Evolutionary conservation across 2,888 invertebrate species (phyloP).

Genomic region (Himalopsyche tibetana): DNA sequence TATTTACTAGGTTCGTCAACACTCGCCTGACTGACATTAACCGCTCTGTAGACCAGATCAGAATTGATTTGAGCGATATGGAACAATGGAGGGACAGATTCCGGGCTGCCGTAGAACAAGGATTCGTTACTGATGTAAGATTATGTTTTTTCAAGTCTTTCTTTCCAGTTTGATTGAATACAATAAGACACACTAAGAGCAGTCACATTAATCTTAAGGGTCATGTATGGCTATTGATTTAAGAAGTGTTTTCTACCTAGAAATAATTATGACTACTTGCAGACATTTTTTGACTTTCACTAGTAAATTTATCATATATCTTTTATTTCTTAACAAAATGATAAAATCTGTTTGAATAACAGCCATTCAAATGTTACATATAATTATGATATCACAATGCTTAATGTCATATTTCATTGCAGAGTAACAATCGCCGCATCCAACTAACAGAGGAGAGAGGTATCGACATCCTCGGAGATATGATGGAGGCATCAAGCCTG

Average conservation of each 20-base stretch:
- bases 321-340: neutral
- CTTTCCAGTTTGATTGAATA: too few relatives aligned
- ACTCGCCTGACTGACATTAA: constrained; percentile 79
- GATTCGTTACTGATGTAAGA: constrained; percentile 77
- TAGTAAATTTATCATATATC: neutral
- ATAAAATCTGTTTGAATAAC: neutral
- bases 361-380: neutral
- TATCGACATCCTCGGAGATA: constrained; percentile 87
- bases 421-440: constrained; percentile 79
- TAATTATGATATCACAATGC: constrained; percentile 5
- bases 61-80: constrained; percentile 82
- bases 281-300: too few relatives aligned
- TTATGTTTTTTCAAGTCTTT: too few relatives aligned
- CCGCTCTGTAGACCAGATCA: constrained; percentile 82
- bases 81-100: constrained; percentile 87
- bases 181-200: too few relatives aligned
- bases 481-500: constrained; percentile 85
- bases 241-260: too few relatives aligned
- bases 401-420: constrained; percentile 53
- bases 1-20: constrained; percentile 72
- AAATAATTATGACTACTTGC: too few relatives aligned
- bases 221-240: too few relatives aligned
- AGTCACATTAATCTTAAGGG: too few relatives aligned
- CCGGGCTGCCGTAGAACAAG: constrained; percentile 82
- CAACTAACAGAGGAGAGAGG: constrained; percentile 82